Conservation (phyloP, 2,797 vertebrate genomes). For the Bovichtus variegatus region DNA sequence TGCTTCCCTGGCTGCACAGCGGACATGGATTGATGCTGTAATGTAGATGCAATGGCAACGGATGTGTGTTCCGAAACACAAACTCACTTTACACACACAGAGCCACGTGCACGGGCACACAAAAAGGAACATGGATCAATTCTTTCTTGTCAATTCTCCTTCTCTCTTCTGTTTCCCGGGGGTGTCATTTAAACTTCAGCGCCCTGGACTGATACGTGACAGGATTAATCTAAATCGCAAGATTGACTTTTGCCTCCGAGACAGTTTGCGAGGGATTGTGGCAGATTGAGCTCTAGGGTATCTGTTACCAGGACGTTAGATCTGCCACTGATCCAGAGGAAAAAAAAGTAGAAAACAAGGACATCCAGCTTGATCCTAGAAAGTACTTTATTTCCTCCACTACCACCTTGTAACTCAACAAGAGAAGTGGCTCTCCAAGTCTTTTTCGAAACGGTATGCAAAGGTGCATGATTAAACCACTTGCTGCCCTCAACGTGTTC, state of each 20-base stretch:
- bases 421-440: slow-evolving; percentile 1
- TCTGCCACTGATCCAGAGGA: slow-evolving; percentile 10
- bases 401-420: neutral
- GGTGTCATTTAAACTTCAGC: neutral
- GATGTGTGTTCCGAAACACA: neutral
- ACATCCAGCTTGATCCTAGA: neutral
- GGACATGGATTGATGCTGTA: neutral
- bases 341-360: neutral
- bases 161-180: neutral
- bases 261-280: neutral
- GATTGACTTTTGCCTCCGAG: neutral
- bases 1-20: neutral
- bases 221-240: slow-evolving; percentile 21
- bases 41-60: neutral
- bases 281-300: slow-evolving; percentile 10
- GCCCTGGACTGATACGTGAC: slow-evolving; percentile 6
- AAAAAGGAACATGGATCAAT: slow-evolving; percentile 9
- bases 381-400: neutral
- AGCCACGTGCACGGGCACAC: neutral
- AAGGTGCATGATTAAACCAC: slow-evolving; percentile 25
- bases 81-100: neutral
- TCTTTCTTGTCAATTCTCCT: neutral
- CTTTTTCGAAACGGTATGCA: slow-evolving; percentile 27
- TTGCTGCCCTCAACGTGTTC: slow-evolving; percentile 5
- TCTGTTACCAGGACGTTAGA: slow-evolving; percentile 18